Evolutionary conservation across 2,113 vertebrate genomes (phyloP).

Genomic region (Atractosteus spatula): DNA sequence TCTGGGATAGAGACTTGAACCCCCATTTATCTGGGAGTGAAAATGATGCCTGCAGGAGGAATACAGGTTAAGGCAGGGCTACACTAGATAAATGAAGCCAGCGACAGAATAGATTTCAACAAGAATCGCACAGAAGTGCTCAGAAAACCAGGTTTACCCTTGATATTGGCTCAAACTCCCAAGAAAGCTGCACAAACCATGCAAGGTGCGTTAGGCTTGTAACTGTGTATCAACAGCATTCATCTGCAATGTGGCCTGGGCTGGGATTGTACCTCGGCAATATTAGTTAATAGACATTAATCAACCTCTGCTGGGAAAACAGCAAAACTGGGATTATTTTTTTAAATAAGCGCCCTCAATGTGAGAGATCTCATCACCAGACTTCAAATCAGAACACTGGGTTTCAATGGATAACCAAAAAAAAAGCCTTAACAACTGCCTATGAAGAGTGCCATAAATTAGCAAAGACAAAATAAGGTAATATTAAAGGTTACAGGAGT

Average conservation of each 20-base stretch:
- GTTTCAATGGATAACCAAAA: conserved; percentile 1
- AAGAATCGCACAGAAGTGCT: neutral
- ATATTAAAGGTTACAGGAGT: conserved; percentile 6
- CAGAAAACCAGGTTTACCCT: neutral
- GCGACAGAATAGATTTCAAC: conserved; percentile 6
- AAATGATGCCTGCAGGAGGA: too few relatives aligned
- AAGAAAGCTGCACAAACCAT: neutral
- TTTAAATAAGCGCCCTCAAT: conserved; percentile 27
- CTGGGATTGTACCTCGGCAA: conserved; percentile 13
- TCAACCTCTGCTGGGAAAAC: conserved; percentile 5
- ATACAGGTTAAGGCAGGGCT: conserved; percentile 9
- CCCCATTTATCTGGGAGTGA: too few relatives aligned
- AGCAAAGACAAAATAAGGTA: conserved; percentile 6
- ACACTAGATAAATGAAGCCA: neutral
- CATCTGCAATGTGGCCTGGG: neutral
- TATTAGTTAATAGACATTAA: neutral
- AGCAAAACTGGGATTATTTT: neutral
- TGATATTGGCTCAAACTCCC: neutral
- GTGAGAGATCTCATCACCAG: conserved; percentile 31
- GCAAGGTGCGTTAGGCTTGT: neutral
- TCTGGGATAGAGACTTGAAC: too few relatives aligned
- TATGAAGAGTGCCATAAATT: neutral
- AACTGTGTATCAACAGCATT: neutral
- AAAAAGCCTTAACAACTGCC: conserved; percentile 11
- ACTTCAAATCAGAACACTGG: conserved; percentile 19